phyloP scores from a whole-genome alignment of 2,888 invertebrate species.

The Lepidochrysops patricia region DNA sequence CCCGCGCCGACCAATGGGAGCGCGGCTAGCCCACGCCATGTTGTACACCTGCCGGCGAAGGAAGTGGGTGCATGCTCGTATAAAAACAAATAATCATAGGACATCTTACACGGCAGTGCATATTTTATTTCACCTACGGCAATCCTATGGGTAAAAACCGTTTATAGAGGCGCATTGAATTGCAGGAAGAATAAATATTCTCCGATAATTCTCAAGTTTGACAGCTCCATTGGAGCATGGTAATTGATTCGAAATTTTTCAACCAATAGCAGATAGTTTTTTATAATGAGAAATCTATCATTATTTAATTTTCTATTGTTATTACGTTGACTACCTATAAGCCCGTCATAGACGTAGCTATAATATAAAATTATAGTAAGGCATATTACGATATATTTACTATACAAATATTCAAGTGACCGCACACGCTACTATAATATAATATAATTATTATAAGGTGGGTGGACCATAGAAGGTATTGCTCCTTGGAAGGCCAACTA shows the following conservation, averaged over 20 bases:
- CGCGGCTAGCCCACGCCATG: conserved; percentile 29
- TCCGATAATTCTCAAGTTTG: neutral
- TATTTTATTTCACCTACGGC: neutral
- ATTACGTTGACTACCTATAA: no score
- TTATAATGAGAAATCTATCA: no score
- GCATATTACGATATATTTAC: no score
- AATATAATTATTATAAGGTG: no score
- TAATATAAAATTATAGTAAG: no score
- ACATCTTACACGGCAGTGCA: neutral
- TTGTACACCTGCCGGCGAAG: conserved; percentile 53
- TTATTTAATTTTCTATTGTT: no score
- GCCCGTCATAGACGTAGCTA: no score
- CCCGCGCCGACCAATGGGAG: conserved; percentile 34
- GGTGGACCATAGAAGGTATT: no score
- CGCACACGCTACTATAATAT: no score
- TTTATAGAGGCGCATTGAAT: neutral
- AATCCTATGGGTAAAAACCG: neutral
- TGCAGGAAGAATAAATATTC: neutral
- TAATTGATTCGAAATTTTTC: neutral
- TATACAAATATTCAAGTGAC: no score
- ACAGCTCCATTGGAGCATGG: neutral
- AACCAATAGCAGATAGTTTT: no score
- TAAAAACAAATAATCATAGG: conserved; percentile 1
- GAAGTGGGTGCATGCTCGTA: conserved; percentile 33
- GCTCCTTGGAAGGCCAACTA: no score